A percentile compares a stretch with the other conserved stretches of the same genome.
These are phyloP conservation scores for Trichonephila clavipes DNA, from an alignment of 1,140 invertebrate genomes.

Conservation along the genomic window DNA sequence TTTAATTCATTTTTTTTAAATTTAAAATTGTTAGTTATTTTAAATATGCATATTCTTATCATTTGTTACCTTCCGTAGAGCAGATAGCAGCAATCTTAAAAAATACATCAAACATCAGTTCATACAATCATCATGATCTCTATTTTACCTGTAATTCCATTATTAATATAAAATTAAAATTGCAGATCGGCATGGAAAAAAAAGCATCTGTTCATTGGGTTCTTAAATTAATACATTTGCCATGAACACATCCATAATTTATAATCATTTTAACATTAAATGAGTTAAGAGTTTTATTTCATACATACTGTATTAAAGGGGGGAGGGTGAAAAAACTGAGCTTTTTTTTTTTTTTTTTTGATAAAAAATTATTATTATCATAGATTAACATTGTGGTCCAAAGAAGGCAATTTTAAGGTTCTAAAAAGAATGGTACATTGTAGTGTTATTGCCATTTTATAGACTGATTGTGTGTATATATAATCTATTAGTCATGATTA, in stretches of 20 bases:
- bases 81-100: neutral
- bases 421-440: conserved; percentile 7
- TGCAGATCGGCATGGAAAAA: neutral
- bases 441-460: conserved; percentile 22
- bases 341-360: conserved; percentile 44
- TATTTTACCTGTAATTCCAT: neutral
- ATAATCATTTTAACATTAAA: conserved; percentile 16
- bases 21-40: too few species aligned
- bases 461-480: conserved; percentile 45
- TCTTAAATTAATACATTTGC: neutral
- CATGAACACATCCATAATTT: neutral
- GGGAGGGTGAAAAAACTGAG: conserved; percentile 24
- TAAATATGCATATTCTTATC: too few species aligned
- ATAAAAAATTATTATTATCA: neutral
- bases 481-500: conserved; percentile 33
- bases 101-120: neutral
- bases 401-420: conserved; percentile 38
- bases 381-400: conserved; percentile 56
- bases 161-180: neutral
- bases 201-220: neutral
- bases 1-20: too few species aligned
- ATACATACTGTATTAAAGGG: neutral
- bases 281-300: neutral
- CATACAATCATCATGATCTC: neutral
- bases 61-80: too few species aligned